A percentile compares a stretch with the other conserved stretches of the same genome.
Evolutionary conservation across 2,113 vertebrate genomes (phyloP).

Genomic region (Astur gentilis): DNA sequence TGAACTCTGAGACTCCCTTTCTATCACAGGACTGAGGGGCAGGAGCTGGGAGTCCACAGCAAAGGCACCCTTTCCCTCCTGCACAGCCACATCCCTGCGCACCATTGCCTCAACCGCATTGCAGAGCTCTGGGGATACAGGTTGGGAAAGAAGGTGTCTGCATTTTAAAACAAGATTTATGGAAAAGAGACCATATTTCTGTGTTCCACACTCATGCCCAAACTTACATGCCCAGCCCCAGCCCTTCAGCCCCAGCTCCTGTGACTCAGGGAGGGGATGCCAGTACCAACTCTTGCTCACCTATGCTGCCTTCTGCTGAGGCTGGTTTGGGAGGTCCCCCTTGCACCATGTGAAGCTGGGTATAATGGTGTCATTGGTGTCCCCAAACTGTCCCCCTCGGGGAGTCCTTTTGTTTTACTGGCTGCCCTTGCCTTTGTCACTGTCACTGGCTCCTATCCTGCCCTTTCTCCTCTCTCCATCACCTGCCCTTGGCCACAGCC

Average conservation of each 20-base stretch:
- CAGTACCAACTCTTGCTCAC: rapidly evolving
- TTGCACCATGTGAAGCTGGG: background rate
- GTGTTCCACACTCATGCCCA: background rate
- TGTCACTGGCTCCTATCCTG: background rate
- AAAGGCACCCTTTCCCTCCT: background rate
- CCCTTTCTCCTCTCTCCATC: background rate
- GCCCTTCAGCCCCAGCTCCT: rapidly evolving
- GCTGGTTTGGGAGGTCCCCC: background rate
- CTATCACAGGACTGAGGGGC: background rate
- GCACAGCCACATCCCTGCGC: background rate
- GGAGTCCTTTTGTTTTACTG: background rate
- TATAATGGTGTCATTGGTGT: background rate
- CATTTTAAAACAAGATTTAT: background rate
- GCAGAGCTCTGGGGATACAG: background rate
- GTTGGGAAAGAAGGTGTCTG: background rate
- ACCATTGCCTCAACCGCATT: rapidly evolving
- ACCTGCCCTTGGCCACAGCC: background rate
- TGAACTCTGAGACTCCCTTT: background rate
- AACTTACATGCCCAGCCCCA: too few relatives aligned
- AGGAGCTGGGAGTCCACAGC: background rate
- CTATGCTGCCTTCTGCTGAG: background rate
- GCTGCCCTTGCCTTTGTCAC: background rate
- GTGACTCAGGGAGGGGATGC: rapidly evolving
- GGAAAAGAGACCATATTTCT: background rate
- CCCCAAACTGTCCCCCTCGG: background rate